Conservation (phyloP, 1,140 invertebrate genomes). For the Lepidostoma basale region DNA sequence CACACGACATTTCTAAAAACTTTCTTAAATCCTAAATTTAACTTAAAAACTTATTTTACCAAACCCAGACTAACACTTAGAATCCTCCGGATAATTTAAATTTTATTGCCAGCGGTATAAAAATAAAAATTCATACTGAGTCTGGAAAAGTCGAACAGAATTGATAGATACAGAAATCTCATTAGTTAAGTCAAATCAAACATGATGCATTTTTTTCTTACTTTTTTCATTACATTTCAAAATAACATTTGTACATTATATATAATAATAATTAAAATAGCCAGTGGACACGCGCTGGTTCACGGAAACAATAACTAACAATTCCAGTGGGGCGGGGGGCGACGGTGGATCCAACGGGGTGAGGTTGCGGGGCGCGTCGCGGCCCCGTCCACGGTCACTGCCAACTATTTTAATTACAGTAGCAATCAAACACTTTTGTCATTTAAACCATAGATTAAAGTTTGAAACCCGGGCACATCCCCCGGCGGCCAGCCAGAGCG, state of each 20-base stretch:
- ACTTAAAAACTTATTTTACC: constrained; percentile 43
- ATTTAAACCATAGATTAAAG: constrained; percentile 43
- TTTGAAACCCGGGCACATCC: constrained; percentile 33
- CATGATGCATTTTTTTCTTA: constrained; percentile 25
- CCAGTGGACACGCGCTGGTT: constrained; percentile 23
- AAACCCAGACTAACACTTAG: constrained; percentile 33
- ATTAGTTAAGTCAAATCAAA: constrained; percentile 26
- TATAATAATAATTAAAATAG: constrained; percentile 36
- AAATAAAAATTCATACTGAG: constrained; percentile 28
- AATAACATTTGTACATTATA: constrained; percentile 43
- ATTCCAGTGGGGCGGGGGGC: neutral
- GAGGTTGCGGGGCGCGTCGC: neutral
- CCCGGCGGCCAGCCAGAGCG: constrained; percentile 8
- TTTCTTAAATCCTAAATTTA: constrained; percentile 41
- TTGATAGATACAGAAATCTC: constrained; percentile 5
- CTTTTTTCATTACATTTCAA: constrained; percentile 39
- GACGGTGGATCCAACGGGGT: neutral
- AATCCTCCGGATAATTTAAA: constrained; percentile 17
- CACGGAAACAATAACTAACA: constrained; percentile 30
- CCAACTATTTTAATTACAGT: constrained; percentile 29
- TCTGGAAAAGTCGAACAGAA: constrained; percentile 30
- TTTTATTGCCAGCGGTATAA: constrained; percentile 30
- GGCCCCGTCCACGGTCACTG: constrained; percentile 23
- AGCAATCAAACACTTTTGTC: constrained; percentile 35
- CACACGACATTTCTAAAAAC: constrained; percentile 45